Conservation (phyloP, 1,140 invertebrate species). For the Apis laboriosa region DNA sequence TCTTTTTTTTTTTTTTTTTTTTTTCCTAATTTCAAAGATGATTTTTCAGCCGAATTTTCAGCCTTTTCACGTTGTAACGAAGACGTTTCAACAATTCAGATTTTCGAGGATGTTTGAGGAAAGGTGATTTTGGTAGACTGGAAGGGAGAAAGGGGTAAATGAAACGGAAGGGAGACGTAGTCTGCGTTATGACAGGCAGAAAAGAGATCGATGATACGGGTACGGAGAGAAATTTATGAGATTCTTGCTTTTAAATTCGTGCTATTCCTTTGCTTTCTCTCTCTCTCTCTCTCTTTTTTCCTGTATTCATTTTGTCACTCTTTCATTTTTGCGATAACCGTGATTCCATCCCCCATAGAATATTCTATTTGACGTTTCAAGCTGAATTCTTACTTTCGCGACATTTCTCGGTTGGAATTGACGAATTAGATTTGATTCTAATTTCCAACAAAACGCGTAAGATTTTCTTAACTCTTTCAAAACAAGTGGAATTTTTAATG, state of each 20-base stretch:
- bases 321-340: too few species aligned
- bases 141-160: constrained; percentile 22
- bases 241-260: not conserved
- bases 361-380: too few species aligned
- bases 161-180: constrained; percentile 44
- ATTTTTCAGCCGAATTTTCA: constrained; percentile 14
- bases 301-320: too few species aligned
- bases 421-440: too few species aligned
- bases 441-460: too few species aligned
- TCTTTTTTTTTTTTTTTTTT: not conserved
- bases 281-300: not conserved
- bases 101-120: constrained; percentile 59
- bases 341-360: too few species aligned
- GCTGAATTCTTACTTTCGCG: too few species aligned
- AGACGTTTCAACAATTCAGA: constrained; percentile 66
- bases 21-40: too few species aligned
- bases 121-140: constrained; percentile 32
- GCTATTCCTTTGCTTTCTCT: too few species aligned
- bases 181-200: constrained; percentile 48
- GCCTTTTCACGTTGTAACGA: constrained; percentile 62
- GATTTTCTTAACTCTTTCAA: too few species aligned
- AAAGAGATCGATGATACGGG: constrained; percentile 47
- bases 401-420: too few species aligned
- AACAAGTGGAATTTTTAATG: too few species aligned
- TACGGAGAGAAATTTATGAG: constrained; percentile 22